Percentiles rank a stretch among this genome's conserved stretches.
phyloP scores from a whole-genome alignment of 1,140 invertebrate species.

The Dendroctonus valens region DNA sequence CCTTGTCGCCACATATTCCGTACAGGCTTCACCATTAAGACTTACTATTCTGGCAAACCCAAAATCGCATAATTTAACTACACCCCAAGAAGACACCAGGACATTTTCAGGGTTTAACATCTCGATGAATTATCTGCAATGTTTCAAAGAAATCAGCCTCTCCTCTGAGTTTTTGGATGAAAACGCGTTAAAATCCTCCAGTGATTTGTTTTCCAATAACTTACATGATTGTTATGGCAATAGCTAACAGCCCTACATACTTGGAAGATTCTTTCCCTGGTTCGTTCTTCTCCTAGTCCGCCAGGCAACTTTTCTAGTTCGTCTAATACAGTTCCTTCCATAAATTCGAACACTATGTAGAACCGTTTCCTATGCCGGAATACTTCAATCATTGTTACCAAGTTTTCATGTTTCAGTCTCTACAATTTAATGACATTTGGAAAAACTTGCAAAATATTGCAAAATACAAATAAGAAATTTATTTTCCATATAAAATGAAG shows the following conservation, averaged over 20 bases:
- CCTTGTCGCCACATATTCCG: conserved; percentile 77
- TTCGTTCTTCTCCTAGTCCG: conserved; percentile 69
- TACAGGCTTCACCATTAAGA: conserved; percentile 68
- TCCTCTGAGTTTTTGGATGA: background rate
- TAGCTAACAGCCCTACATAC: conserved; percentile 81
- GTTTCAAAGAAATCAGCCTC: background rate
- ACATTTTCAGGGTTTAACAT: conserved; percentile 94
- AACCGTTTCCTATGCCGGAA: conserved; percentile 79
- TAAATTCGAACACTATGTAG: conserved; percentile 86
- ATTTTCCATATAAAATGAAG: background rate
- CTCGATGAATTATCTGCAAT: conserved; percentile 81
- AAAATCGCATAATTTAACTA: conserved; percentile 87
- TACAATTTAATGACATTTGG: conserved; percentile 48
- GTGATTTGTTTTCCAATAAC: conserved; percentile 35
- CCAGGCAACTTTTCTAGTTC: conserved; percentile 71
- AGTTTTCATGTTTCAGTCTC: conserved; percentile 85
- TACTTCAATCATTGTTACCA: conserved; percentile 86
- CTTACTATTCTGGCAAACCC: conserved; percentile 75
- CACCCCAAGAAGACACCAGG: conserved; percentile 73
- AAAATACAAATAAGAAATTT: conserved; percentile 11
- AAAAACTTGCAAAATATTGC: too few relatives aligned
- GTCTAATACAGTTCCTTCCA: conserved; percentile 83
- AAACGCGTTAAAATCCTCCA: too few relatives aligned
- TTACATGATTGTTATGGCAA: conserved; percentile 82
- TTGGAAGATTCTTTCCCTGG: conserved; percentile 77